Evolutionary conservation across 2,888 invertebrate species (phyloP).

Genomic region (Micoletzkya japonica): DNA sequence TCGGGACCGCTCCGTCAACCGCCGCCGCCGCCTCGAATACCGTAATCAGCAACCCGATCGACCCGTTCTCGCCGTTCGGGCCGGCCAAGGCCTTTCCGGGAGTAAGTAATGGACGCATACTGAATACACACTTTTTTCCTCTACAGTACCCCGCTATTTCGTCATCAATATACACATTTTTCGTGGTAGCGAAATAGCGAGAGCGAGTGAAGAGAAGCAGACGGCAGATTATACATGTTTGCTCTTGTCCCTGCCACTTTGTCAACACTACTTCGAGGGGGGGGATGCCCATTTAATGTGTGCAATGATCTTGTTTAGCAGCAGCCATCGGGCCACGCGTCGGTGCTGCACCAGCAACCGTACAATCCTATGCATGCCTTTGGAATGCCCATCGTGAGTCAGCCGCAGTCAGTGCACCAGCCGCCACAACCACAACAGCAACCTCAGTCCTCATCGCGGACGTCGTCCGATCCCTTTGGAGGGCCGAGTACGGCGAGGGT

Average conservation of each 20-base stretch:
- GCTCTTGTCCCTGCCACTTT: not conserved
- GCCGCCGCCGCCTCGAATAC: not conserved
- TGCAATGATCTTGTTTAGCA: too few species aligned
- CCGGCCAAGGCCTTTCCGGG: conserved; percentile 7
- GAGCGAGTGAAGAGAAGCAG: not conserved
- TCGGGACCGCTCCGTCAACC: too few species aligned
- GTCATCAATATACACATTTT: not conserved
- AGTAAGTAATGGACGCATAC: not conserved
- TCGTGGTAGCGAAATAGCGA: not conserved
- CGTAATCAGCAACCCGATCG: not conserved
- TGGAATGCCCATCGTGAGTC: too few species aligned
- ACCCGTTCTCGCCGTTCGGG: conserved; percentile 18
- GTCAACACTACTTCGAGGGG: too few species aligned
- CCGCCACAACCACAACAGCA: not conserved
- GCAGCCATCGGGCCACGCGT: too few species aligned
- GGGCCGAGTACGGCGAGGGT: too few species aligned
- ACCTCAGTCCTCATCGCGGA: too few species aligned
- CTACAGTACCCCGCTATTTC: not conserved
- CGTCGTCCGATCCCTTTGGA: conserved; percentile 16
- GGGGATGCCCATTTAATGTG: too few species aligned
- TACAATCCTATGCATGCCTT: too few species aligned
- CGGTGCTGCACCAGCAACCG: too few species aligned
- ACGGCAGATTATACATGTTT: not conserved
- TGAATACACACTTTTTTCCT: not conserved
- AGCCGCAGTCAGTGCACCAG: not conserved